These are phyloP conservation scores for Sphaeramia orbicularis DNA, from an alignment of 2,797 vertebrate species.

Conservation along the genomic window DNA sequence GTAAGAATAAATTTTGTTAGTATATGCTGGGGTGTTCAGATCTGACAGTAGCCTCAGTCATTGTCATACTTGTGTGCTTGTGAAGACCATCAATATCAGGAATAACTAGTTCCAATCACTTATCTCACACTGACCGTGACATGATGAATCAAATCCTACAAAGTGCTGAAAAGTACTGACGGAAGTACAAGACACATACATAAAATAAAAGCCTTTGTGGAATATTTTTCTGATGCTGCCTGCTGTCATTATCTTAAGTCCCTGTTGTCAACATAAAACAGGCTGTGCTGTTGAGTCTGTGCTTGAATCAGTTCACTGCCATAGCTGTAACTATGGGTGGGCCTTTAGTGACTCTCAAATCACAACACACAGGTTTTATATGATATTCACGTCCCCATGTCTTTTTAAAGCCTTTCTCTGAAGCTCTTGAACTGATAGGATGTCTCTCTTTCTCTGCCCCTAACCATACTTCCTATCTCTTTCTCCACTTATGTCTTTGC, in stretches of 20 bases:
- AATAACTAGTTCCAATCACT: background rate
- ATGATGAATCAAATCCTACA: no score
- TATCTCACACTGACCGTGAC: no score
- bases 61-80: slow-evolving; percentile 13
- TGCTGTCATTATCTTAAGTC: no score
- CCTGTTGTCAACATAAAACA: slow-evolving; percentile 52
- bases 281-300: slow-evolving; percentile 44
- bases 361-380: slow-evolving; percentile 10
- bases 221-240: no score
- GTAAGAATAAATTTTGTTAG: slow-evolving; percentile 16
- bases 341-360: slow-evolving; percentile 17
- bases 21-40: slow-evolving; percentile 10
- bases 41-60: background rate
- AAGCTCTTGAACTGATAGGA: slow-evolving; percentile 7
- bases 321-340: slow-evolving; percentile 27
- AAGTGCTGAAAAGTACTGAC: no score
- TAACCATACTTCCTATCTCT: slow-evolving; percentile 10
- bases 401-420: slow-evolving; percentile 1
- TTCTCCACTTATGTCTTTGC: slow-evolving; percentile 15
- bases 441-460: slow-evolving; percentile 10
- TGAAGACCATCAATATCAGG: background rate
- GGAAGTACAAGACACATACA: no score
- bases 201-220: no score
- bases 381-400: slow-evolving; percentile 10
- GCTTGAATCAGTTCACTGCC: slow-evolving; percentile 39